Evolutionary conservation across 2,113 vertebrate genomes (phyloP).

Genomic region (Pelecanus crispus): DNA sequence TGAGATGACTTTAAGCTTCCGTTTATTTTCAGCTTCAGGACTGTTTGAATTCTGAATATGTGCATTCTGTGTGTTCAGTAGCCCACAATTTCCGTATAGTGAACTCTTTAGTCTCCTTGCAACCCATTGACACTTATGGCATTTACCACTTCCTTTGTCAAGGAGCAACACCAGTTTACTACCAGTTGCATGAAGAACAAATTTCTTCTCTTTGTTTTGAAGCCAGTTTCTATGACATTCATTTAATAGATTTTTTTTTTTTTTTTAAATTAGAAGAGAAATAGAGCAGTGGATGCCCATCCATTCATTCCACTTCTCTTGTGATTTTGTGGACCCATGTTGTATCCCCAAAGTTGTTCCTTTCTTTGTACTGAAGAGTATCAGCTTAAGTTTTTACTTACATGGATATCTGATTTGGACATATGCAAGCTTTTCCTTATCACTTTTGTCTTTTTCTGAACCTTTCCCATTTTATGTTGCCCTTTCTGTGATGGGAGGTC

Average conservation of each 20-base stretch:
- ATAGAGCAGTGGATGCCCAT: not conserved
- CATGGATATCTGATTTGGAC: not conserved
- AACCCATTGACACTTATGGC: not conserved
- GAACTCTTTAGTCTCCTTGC: not conserved
- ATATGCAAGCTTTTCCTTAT: not conserved
- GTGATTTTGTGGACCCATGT: not conserved
- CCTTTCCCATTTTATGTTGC: not conserved
- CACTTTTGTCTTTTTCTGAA: not conserved
- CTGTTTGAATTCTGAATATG: not conserved
- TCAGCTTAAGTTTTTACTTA: not conserved
- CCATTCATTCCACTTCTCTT: not conserved
- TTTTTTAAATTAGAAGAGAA: not conserved
- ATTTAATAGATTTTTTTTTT: not conserved
- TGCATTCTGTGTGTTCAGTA: not conserved
- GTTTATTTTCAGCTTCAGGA: not conserved
- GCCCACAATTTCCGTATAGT: not conserved
- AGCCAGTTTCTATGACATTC: not conserved
- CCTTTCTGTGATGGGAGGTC: not conserved
- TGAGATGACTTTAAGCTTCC: not conserved
- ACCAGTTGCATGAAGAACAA: not conserved
- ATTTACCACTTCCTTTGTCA: not conserved
- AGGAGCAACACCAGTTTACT: not conserved
- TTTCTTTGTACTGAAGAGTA: not conserved
- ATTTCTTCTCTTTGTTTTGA: not conserved
- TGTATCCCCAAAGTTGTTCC: not conserved